These are phyloP conservation scores for Xiphias gladius DNA, from an alignment of 2,113 vertebrate genomes.

Conservation along the genomic window DNA sequence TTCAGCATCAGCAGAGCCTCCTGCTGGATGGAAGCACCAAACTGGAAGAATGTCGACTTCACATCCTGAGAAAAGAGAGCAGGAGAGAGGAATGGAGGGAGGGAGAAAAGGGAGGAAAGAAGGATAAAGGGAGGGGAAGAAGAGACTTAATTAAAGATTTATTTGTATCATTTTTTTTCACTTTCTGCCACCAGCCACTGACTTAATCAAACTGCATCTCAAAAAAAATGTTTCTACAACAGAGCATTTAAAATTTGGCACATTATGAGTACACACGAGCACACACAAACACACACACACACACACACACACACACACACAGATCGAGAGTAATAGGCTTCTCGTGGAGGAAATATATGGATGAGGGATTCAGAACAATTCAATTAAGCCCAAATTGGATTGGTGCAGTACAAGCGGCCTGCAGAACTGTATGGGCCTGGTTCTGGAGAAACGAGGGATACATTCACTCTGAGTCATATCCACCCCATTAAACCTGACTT, in stretches of 20 bases:
- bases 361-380: constrained; percentile 72
- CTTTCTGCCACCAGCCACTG: not conserved
- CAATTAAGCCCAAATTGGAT: constrained; percentile 79
- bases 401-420: constrained; percentile 57
- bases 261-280: not conserved
- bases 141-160: constrained; percentile 16
- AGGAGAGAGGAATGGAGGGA: not conserved
- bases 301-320: constrained; percentile 52
- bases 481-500: constrained; percentile 77
- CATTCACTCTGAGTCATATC: constrained; percentile 55
- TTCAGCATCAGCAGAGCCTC: constrained; percentile 96
- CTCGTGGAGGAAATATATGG: constrained; percentile 65
- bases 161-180: not conserved
- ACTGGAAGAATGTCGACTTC: constrained; percentile 98
- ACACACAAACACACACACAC: constrained; percentile 32
- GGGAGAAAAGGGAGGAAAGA: not conserved
- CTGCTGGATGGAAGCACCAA: constrained; percentile 98
- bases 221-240: constrained; percentile 46
- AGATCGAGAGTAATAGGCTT: constrained; percentile 57
- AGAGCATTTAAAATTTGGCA: constrained; percentile 46
- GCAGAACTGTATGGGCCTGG: constrained; percentile 55
- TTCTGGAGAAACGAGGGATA: constrained; percentile 44
- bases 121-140: not conserved
- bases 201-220: constrained; percentile 35
- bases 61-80: constrained; percentile 86